Base-by-base conservation (phyloP, 2,113 vertebrate species). In the Ginglymostoma cirratum region DNA sequence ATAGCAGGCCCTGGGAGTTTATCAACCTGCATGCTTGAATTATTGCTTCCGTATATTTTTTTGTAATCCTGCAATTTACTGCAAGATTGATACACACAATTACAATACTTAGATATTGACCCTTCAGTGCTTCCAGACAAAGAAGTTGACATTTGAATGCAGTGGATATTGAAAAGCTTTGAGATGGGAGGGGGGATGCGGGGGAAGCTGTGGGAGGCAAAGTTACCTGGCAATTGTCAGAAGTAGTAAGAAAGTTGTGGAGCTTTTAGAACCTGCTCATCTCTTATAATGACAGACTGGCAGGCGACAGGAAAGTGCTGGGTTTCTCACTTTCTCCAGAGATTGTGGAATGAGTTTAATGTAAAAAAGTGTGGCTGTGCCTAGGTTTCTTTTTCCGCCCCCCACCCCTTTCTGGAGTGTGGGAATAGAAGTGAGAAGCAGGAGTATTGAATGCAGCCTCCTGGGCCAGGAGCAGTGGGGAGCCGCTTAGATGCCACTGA, bases 381-480 rank as follows among this genome's bases (percentile, higher is more conserved):
- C 97, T 97, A 97, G 96, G 97, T 97, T 98, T 98, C 98, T 98
- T 98, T 98, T 98, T 98, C 92, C 4, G 55, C 55, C 97, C 94
- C 97, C 96, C 97, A 42, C 15, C 61, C 3, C 98, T 97, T 67
- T 97, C 96, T 97, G 98, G 98, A 99, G 98, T 99, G 99, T 99
- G 99, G 99, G 99, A 99, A 99, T 98, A 98, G 98, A 98, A 98
- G 98, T 97, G 98, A 97, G 98, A 98, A 98, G 97, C 97, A 97
- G 98, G 96, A 96, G 97, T 96, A 97, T 97, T 99, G 98, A 99
- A 99, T 99, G 98, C 98, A 97, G 97, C 97, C 98, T 98, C 98
- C 98, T 97, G 98, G 98, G 98, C 98, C 98, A 98, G 98, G 97
- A 99, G 97, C 99, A 99, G 99, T 99, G 98, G 99, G 99, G 99